These are phyloP conservation scores for Mus pahari DNA, from an alignment of 2,113 vertebrate genomes.

Conservation along the genomic window DNA sequence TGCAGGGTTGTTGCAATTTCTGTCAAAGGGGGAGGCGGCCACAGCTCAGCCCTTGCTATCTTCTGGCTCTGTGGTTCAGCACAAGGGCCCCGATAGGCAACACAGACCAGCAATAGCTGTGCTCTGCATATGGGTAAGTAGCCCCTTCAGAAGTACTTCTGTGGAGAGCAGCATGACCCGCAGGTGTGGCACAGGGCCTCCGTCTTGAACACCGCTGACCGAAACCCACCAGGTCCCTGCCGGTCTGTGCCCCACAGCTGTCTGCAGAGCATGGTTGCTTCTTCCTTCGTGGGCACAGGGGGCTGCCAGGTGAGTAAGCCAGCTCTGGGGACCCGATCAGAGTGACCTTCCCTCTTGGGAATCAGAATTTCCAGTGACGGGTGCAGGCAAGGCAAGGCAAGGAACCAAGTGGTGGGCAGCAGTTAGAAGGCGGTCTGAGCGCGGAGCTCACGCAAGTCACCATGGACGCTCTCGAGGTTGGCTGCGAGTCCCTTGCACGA, in stretches of 20 bases:
- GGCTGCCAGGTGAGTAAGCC: neutral
- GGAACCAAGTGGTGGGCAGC: accelerated
- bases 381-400: neutral
- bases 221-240: accelerated
- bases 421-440: neutral
- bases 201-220: neutral
- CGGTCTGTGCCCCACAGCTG: accelerated
- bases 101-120: neutral
- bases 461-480: neutral
- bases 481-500: accelerated
- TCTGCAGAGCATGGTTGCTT: neutral
- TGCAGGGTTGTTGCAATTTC: neutral
- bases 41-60: neutral
- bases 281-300: accelerated
- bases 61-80: neutral
- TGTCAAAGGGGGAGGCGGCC: constrained; percentile 53
- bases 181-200: accelerated
- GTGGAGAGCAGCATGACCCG: neutral
- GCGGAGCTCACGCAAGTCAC: neutral
- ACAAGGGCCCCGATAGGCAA: neutral
- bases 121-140: accelerated
- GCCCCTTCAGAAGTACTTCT: neutral
- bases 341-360: accelerated
- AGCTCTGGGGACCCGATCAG: neutral
- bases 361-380: accelerated